Evolutionary conservation across 2,113 vertebrate species (phyloP).

Genomic region (Charadrius vociferus): DNA sequence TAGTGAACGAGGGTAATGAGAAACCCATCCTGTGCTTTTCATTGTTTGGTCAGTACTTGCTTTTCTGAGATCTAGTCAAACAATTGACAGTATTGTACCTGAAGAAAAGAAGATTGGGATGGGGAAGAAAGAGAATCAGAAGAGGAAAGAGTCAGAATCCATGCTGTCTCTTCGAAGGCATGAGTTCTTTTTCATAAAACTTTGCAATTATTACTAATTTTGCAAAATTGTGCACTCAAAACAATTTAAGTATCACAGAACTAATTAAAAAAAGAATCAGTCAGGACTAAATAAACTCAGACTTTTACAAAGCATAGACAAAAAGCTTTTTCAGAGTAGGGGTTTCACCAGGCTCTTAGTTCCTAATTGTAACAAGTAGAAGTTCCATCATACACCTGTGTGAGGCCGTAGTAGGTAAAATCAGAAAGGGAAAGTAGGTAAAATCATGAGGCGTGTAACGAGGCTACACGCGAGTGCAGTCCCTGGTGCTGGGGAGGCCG

Average conservation of each 20-base stretch:
- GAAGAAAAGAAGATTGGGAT: neutral
- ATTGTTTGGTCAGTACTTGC: neutral
- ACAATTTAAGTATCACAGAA: neutral
- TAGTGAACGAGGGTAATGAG: neutral
- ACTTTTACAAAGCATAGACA: neutral
- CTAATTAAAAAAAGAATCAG: neutral
- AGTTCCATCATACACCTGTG: neutral
- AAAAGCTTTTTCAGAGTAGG: neutral
- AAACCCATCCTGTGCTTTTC: neutral
- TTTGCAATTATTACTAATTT: neutral
- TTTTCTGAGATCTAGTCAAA: neutral
- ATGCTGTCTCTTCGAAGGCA: neutral
- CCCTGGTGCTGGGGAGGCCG: too few species aligned
- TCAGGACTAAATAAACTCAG: neutral
- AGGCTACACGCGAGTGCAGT: accelerated
- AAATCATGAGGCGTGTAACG: neutral
- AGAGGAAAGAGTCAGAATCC: neutral
- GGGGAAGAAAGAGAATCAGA: neutral
- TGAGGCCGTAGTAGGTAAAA: neutral
- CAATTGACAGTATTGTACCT: neutral
- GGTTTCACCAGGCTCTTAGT: too few species aligned
- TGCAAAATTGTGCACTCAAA: neutral
- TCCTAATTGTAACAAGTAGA: neutral
- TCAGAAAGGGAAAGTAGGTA: neutral
- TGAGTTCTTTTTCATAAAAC: neutral